Evolutionary conservation across 2,797 vertebrate genomes (phyloP), one percentile per base, ranked within the genome.

Genomic region (Tinamus major): DNA sequence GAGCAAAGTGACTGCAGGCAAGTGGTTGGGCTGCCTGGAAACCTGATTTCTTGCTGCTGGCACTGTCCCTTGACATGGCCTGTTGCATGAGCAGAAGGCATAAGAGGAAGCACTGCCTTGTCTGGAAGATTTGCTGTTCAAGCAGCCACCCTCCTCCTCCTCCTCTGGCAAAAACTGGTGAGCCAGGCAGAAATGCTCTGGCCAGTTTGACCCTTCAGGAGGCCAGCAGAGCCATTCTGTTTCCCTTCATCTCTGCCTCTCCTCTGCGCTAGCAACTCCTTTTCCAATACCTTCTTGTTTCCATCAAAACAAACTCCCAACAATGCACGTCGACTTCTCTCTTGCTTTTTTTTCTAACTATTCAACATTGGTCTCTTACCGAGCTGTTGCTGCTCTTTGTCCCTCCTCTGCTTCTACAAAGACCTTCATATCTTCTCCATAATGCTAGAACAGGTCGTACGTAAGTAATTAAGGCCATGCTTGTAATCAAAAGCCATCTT

Each of bases 311-410:
- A 18, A 24, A 27, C 35, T 9, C 13, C 62, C 78, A 64, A 62
- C 0, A 2, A 39, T 1, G 4, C 27, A 46, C 5, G 9, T 3
- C 41, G 6, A 3, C 0, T 12, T 87, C 10, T 20, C 14, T 58
- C 27, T 48, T 48, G 41, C 6, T 49, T 26, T n/a, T 69, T 13
- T 51, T 84, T 71, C 31, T 6, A 59, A 6, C 4, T 79, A 2
- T 35, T 80, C 42, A 79, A 48, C 21, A 53, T 3, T 7, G 1
- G 0, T 26, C 18, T 68, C 15, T 55, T 29, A 26, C 42, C 59
- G 31, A 75, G 37, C 44, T 37, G 9, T 72, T 42, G 4, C 3
- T 89, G 11, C 18, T 24, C 29, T 82, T 89, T 85, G 10, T 39
- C 61, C 21, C 80, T 72, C 64, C 56, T 17, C 79, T 68, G 3